A percentile compares a stretch with the other conserved stretches of the same genome.
Evolutionary conservation across 1,140 invertebrate species (phyloP).

Genomic region (Schlechtendalia chinensis): DNA sequence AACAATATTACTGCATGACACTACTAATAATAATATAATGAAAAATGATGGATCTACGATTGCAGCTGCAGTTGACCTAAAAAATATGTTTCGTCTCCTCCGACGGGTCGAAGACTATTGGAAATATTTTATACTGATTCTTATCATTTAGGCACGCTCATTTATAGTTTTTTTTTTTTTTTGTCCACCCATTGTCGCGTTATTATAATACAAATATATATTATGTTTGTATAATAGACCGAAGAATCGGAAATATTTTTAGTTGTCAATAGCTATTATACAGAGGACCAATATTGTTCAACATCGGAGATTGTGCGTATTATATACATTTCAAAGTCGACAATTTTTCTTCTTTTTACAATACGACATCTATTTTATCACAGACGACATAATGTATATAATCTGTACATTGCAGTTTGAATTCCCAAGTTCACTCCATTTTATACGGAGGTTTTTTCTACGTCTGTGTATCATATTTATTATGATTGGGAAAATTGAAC

Average conservation of each 20-base stretch:
- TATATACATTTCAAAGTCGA: not conserved
- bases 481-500: no score
- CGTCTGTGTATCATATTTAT: no score
- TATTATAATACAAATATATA: no score
- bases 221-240: slow-evolving; percentile 11
- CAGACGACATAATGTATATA: not conserved
- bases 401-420: no score
- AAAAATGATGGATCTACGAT: no score
- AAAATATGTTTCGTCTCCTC: slow-evolving; percentile 6
- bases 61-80: not conserved
- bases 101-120: not conserved
- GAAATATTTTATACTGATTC: not conserved
- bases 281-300: not conserved
- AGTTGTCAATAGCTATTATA: not conserved
- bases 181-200: not conserved
- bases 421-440: not conserved
- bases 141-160: not conserved
- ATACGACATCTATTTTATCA: not conserved
- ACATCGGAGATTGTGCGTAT: not conserved
- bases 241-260: slow-evolving; percentile 35
- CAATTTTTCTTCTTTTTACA: not conserved
- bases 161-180: slow-evolving; percentile 31
- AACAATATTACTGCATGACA: no score
- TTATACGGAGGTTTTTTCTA: not conserved
- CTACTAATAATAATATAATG: not conserved